Conservation (phyloP, 1,140 invertebrate genomes). For the Drosophila parabipectinata region DNA sequence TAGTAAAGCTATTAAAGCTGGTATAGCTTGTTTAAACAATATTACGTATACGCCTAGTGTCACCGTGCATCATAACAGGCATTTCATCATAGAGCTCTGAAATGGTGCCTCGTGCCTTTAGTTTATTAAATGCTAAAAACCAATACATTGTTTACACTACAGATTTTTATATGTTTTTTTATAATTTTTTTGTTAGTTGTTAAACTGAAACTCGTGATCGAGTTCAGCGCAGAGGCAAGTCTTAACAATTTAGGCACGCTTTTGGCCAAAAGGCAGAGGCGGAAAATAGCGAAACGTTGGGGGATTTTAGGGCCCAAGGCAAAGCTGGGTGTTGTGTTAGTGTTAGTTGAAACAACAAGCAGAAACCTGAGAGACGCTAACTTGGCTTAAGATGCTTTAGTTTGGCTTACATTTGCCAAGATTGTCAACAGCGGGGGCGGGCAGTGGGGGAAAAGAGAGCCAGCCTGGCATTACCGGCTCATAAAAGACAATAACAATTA, state of each 20-base stretch:
- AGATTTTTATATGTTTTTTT: slow-evolving; percentile 41
- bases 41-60: slow-evolving; percentile 41
- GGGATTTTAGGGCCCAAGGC: neutral
- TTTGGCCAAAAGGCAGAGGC: slow-evolving; percentile 22
- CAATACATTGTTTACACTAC: slow-evolving; percentile 27
- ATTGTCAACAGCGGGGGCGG: neutral
- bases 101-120: slow-evolving; percentile 22
- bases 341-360: slow-evolving; percentile 35
- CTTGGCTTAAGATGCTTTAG: slow-evolving; percentile 63
- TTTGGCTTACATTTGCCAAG: slow-evolving; percentile 62
- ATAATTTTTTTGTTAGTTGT: slow-evolving; percentile 35
- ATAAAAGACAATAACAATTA: slow-evolving; percentile 71
- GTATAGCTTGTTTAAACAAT: neutral
- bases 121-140: slow-evolving; percentile 39
- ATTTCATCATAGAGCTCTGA: slow-evolving; percentile 32
- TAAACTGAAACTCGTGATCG: slow-evolving; percentile 71
- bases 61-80: slow-evolving; percentile 16
- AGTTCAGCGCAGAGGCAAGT: slow-evolving; percentile 28
- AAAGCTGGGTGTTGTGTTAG: slow-evolving; percentile 38
- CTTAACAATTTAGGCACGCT: slow-evolving; percentile 71
- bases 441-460: slow-evolving; percentile 1
- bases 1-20: no score
- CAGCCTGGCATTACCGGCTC: slow-evolving; percentile 53
- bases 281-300: neutral
- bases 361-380: slow-evolving; percentile 47